Conservation (phyloP, 2,888 invertebrate genomes). For the Pachydiplax longipennis region DNA sequence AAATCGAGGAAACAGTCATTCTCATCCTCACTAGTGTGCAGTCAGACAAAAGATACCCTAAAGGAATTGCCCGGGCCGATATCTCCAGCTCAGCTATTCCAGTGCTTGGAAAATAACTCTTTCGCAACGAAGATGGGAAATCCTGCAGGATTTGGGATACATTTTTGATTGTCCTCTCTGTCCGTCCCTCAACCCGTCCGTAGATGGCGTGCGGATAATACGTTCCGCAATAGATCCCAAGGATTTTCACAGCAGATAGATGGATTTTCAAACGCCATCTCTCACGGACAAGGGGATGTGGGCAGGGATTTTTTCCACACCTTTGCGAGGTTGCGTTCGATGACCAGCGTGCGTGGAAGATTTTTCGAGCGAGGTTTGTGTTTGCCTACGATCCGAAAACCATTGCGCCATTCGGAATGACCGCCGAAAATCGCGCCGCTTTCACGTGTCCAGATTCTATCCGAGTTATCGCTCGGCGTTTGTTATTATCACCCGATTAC, state of each 20-base stretch:
- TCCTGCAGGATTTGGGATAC: neutral
- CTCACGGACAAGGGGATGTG: neutral
- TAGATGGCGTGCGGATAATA: neutral
- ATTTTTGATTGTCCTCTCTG: neutral
- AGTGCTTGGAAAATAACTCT: too few relatives aligned
- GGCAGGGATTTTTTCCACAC: neutral
- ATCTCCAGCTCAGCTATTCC: too few relatives aligned
- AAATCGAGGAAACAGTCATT: too few relatives aligned
- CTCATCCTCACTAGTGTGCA: too few relatives aligned
- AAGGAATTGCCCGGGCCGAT: too few relatives aligned
- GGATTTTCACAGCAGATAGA: neutral
- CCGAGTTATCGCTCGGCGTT: neutral
- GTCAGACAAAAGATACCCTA: too few relatives aligned
- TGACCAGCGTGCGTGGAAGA: neutral
- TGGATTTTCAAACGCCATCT: neutral
- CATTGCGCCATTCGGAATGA: neutral
- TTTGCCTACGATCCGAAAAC: neutral
- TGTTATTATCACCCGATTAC: constrained; percentile 1
- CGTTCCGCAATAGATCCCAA: neutral
- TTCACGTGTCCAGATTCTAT: neutral
- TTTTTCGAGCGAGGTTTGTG: neutral
- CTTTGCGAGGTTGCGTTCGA: neutral
- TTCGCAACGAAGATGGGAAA: neutral
- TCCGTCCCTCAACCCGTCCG: neutral
- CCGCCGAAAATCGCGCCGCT: neutral